A percentile compares a stretch with the other conserved stretches of the same genome.
Conservation (phyloP, 2,797 vertebrate genomes). For the Enteromius treurensis region DNA sequence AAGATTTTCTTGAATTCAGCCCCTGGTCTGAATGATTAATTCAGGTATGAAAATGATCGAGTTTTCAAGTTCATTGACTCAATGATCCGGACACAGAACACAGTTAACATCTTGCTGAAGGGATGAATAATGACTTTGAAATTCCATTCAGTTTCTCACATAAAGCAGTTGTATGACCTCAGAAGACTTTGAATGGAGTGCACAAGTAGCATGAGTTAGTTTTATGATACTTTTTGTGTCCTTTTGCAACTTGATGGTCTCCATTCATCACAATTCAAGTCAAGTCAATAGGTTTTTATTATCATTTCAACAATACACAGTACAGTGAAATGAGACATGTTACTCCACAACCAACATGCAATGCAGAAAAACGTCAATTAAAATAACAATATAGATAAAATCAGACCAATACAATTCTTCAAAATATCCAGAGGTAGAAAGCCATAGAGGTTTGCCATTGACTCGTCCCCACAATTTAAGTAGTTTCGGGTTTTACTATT, state of each 20-base stretch:
- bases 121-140: not conserved
- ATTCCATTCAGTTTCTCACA: not conserved
- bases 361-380: not conserved
- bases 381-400: not conserved
- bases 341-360: not conserved
- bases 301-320: not conserved
- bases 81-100: not conserved
- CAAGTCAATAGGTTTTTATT: not conserved
- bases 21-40: not conserved
- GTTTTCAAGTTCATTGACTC: not conserved
- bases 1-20: not conserved
- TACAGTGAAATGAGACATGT: not conserved
- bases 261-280: not conserved
- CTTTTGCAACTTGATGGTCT: too few relatives aligned
- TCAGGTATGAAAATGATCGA: not conserved
- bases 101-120: constrained; percentile 1
- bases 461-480: not conserved
- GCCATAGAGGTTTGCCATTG: not conserved
- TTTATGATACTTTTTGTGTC: not conserved
- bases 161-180: not conserved
- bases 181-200: not conserved
- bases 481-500: not conserved
- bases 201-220: not conserved
- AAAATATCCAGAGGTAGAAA: not conserved
- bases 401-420: not conserved